phyloP scores from a whole-genome alignment of 2,797 vertebrate genomes.

The Manis javanica region DNA sequence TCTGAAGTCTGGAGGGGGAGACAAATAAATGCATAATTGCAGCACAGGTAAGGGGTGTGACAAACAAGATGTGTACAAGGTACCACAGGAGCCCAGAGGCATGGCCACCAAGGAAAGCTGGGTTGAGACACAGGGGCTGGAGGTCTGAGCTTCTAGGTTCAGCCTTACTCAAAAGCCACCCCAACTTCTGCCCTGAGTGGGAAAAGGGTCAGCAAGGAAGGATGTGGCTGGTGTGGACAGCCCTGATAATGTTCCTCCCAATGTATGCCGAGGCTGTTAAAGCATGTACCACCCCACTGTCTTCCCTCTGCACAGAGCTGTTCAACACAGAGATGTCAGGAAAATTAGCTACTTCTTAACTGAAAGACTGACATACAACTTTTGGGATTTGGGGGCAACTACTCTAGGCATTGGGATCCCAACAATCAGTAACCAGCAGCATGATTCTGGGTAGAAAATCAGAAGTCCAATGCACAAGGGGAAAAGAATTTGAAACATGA shows the following conservation, averaged over 20 bases:
- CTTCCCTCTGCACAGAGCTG: not conserved
- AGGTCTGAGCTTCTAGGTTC: slow-evolving; percentile 1
- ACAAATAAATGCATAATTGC: not conserved
- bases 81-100: not conserved
- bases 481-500: slow-evolving; percentile 63
- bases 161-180: slow-evolving; percentile 18
- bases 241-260: slow-evolving; percentile 18
- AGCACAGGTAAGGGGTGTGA: not conserved
- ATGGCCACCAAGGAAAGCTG: not conserved
- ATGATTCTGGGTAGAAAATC: slow-evolving; percentile 46
- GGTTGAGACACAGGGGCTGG: not conserved
- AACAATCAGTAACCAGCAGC: not conserved
- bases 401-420: slow-evolving; percentile 4
- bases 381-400: not conserved
- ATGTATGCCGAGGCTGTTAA: not conserved
- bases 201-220: not conserved
- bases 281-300: not conserved
- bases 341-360: not conserved
- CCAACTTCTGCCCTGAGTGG: not conserved
- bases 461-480: slow-evolving; percentile 48
- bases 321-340: not conserved
- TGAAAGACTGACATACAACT: slow-evolving; percentile 39
- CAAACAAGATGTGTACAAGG: not conserved
- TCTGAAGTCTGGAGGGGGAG: not conserved
- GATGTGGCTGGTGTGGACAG: not conserved